Percentiles rank a stretch among this genome's conserved stretches.
phyloP scores from a whole-genome alignment of 37 sponge, comb jelly and placozoan species.

The Geodia barretti region DNA sequence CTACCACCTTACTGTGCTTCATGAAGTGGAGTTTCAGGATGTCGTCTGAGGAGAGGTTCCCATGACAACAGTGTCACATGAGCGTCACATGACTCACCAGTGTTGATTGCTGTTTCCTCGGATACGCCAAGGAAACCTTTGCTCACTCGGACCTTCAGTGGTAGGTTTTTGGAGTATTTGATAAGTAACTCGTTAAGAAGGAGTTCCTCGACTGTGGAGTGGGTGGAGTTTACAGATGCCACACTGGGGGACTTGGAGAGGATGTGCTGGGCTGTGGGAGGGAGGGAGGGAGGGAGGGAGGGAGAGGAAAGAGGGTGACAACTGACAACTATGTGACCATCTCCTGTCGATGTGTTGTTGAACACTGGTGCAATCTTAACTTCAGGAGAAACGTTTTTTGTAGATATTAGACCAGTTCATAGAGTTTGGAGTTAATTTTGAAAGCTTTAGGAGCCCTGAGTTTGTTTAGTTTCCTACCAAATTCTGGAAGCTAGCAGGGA shows the following conservation, averaged over 20 bases:
- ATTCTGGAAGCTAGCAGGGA: too few species aligned
- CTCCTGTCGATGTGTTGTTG: too few species aligned
- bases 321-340: too few species aligned
- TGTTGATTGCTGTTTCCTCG: neutral
- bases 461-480: too few species aligned
- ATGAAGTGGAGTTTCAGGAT: slow-evolving; percentile 50
- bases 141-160: neutral
- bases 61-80: neutral
- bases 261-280: neutral
- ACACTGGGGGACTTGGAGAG: slow-evolving; percentile 41
- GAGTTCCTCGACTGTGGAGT: slow-evolving; percentile 29
- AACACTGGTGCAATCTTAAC: too few species aligned
- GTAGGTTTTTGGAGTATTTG: slow-evolving; percentile 27
- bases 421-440: too few species aligned
- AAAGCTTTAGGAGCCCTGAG: too few species aligned
- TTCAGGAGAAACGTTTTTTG: too few species aligned
- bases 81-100: too few species aligned
- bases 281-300: neutral
- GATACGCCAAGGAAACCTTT: neutral
- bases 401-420: too few species aligned
- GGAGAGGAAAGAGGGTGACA: too few species aligned
- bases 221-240: neutral
- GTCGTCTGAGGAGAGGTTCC: neutral
- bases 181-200: slow-evolving; percentile 18
- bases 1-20: slow-evolving; percentile 57